These are phyloP conservation scores for Chloroceryle inda DNA, from an alignment of 2,797 vertebrate species.

Conservation along the genomic window DNA sequence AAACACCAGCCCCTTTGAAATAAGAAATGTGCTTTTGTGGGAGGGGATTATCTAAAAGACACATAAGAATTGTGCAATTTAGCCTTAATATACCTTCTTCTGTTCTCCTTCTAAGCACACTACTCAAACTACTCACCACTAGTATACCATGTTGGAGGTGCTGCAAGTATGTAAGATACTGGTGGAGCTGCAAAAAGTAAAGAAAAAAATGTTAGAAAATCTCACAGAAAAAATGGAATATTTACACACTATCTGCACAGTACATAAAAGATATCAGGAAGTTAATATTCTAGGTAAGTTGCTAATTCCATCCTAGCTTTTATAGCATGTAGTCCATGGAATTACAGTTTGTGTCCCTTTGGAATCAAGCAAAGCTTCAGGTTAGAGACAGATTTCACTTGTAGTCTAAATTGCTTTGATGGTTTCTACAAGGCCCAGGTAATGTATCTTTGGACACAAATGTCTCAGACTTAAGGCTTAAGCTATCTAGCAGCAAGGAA, in stretches of 20 bases:
- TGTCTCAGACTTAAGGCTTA: background rate
- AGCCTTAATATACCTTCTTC: background rate
- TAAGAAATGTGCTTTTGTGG: background rate
- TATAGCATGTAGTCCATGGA: background rate
- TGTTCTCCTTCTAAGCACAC: background rate
- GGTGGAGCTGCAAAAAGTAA: background rate
- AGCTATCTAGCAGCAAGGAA: background rate
- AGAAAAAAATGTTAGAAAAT: background rate
- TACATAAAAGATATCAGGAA: background rate
- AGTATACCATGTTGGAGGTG: background rate
- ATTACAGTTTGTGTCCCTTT: background rate
- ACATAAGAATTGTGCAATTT: background rate
- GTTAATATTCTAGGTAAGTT: background rate
- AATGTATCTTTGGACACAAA: background rate
- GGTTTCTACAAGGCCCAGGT: background rate
- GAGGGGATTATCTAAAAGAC: background rate
- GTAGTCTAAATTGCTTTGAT: background rate
- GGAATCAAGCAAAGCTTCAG: background rate
- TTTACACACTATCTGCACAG: background rate
- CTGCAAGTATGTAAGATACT: accelerated
- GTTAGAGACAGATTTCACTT: background rate
- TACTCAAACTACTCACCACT: slow-evolving; percentile 56
- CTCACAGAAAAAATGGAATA: background rate
- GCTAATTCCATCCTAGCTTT: background rate
- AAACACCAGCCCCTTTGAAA: background rate